A percentile compares a stretch with the other conserved stretches of the same genome.
These are phyloP conservation scores for Nycticorax nycticorax DNA, from an alignment of 2,113 vertebrate species.

Conservation along the genomic window DNA sequence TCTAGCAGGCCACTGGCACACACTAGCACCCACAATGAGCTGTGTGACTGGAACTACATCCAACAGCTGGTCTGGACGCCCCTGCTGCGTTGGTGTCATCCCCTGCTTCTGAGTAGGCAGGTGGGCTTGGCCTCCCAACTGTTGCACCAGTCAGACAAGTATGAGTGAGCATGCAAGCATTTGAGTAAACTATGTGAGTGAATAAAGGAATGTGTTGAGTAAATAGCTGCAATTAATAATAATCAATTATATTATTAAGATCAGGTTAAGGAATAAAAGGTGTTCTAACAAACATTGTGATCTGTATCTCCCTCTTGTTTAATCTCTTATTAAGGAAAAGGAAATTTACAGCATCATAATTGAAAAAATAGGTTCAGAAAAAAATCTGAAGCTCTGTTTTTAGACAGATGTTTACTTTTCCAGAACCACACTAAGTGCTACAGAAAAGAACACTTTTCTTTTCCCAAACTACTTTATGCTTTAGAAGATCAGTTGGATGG, in stretches of 20 bases:
- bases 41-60: neutral
- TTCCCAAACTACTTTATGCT: neutral
- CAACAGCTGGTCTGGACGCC: neutral
- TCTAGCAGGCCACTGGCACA: neutral
- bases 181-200: neutral
- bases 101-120: neutral
- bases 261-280: neutral
- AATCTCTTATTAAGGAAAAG: neutral
- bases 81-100: neutral
- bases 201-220: neutral
- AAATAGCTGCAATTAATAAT: neutral
- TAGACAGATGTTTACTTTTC: neutral
- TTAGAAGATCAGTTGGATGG: neutral
- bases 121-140: neutral
- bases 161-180: neutral
- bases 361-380: neutral
- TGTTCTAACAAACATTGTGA: neutral
- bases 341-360: neutral
- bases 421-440: neutral
- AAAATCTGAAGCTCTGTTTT: neutral
- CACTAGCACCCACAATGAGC: neutral
- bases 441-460: neutral
- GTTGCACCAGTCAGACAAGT: neutral
- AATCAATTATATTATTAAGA: neutral
- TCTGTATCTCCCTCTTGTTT: neutral